These are phyloP conservation scores for Clarias gariepinus DNA, from an alignment of 2,113 vertebrate genomes.

Conservation along the genomic window DNA sequence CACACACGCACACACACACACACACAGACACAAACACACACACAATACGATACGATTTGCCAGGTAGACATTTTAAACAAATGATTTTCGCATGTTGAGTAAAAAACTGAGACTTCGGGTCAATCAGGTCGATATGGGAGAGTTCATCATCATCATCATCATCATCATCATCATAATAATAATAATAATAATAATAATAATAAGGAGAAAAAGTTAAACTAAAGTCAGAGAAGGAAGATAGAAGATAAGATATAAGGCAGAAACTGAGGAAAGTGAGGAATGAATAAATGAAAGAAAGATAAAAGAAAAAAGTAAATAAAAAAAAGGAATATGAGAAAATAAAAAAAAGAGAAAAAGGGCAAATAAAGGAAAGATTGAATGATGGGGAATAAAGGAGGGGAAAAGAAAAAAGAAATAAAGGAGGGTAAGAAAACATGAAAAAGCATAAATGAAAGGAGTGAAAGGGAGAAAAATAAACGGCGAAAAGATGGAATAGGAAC, in stretches of 20 bases:
- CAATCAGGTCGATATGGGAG: neutral
- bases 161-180: neutral
- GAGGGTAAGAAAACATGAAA: neutral
- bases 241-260: too few species aligned
- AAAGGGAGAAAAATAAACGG: too few species aligned
- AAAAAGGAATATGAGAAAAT: neutral
- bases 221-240: too few species aligned
- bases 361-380: neutral
- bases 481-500: too few species aligned
- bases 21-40: neutral
- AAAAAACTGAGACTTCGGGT: neutral
- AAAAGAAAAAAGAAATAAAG: neutral
- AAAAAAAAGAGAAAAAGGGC: neutral
- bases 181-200: neutral
- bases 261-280: too few species aligned
- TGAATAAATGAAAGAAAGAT: too few species aligned
- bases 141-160: neutral
- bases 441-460: neutral
- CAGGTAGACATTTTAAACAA: neutral
- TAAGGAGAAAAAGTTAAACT: neutral
- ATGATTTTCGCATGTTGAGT: neutral
- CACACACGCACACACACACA: slow-evolving; percentile 32
- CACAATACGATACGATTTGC: neutral
- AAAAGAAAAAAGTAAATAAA: neutral
- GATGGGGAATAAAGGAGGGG: neutral